phyloP scores from a whole-genome alignment of 1,140 invertebrate genomes.

The Fopius arisanus region DNA sequence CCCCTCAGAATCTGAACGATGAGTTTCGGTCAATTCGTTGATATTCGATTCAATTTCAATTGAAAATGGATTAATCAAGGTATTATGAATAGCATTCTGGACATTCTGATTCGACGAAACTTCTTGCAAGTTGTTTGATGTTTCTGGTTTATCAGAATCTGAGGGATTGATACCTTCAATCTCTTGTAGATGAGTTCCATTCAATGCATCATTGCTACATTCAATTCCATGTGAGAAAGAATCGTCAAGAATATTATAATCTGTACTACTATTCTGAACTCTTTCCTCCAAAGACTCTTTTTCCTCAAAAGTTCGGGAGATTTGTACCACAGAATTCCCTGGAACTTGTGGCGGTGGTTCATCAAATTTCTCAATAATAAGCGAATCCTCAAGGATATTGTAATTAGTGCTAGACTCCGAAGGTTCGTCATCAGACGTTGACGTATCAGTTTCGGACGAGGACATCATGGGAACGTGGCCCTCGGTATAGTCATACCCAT shows the following conservation, averaged over 20 bases:
- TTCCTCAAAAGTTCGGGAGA: neutral
- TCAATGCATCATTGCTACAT: neutral
- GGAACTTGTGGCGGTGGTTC: too few relatives aligned
- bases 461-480: conserved; percentile 49
- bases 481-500: conserved; percentile 9
- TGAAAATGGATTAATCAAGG: too few relatives aligned
- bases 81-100: too few relatives aligned
- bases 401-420: conserved; percentile 55
- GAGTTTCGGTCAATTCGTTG: too few relatives aligned
- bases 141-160: neutral
- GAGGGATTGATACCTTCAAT: neutral
- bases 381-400: conserved; percentile 38
- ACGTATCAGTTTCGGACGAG: conserved; percentile 55
- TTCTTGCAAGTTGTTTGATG: neutral
- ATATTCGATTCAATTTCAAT: too few relatives aligned
- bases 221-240: conserved; percentile 14
- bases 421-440: conserved; percentile 44
- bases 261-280: conserved; percentile 40
- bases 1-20: too few relatives aligned
- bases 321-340: too few relatives aligned
- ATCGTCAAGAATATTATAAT: conserved; percentile 39
- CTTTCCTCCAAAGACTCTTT: neutral
- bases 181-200: neutral
- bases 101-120: too few relatives aligned
- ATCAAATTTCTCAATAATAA: conserved; percentile 2